Evolutionary conservation across 2,888 invertebrate genomes (phyloP).

Genomic region (Belgica antarctica): DNA sequence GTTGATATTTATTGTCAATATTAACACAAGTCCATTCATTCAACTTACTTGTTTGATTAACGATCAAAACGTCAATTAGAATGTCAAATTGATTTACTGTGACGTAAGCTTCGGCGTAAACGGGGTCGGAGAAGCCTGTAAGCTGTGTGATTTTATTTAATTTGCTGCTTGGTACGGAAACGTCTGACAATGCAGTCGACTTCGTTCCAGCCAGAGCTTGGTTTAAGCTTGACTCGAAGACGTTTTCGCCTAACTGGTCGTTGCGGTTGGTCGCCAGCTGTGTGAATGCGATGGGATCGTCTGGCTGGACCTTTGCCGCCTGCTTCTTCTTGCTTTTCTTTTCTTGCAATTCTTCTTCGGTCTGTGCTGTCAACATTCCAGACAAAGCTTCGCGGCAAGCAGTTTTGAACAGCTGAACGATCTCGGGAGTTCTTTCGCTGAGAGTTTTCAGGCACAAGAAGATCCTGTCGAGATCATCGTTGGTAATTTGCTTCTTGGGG

Average conservation of each 20-base stretch:
- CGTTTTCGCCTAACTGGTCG: slow-evolving; percentile 62
- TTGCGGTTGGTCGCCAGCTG: slow-evolving; percentile 69
- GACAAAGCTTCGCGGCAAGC: slow-evolving; percentile 76
- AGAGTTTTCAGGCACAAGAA: slow-evolving; percentile 76
- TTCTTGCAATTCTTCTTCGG: slow-evolving; percentile 57
- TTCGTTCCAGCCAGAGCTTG: slow-evolving; percentile 77
- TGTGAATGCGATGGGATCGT: slow-evolving; percentile 80
- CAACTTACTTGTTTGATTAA: slow-evolving; percentile 85
- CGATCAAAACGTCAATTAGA: slow-evolving; percentile 94
- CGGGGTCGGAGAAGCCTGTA: slow-evolving; percentile 98
- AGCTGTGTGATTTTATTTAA: slow-evolving; percentile 86
- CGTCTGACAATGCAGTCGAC: slow-evolving; percentile 54
- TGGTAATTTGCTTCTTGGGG: slow-evolving; percentile 79
- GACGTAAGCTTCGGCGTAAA: slow-evolving; percentile 99
- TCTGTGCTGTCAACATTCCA: slow-evolving; percentile 78
- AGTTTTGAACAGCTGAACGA: slow-evolving; percentile 69
- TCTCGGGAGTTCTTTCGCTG: slow-evolving; percentile 65
- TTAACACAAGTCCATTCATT: no score
- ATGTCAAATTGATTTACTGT: slow-evolving; percentile 99
- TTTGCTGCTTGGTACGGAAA: slow-evolving; percentile 58
- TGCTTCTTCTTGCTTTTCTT: slow-evolving; percentile 67
- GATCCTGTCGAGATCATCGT: slow-evolving; percentile 90
- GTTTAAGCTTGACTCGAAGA: slow-evolving; percentile 90
- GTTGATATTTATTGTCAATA: no score
- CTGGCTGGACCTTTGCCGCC: slow-evolving; percentile 71